phyloP scores from a whole-genome alignment of 1,140 invertebrate genomes.

The Drosophila bipectinata region DNA sequence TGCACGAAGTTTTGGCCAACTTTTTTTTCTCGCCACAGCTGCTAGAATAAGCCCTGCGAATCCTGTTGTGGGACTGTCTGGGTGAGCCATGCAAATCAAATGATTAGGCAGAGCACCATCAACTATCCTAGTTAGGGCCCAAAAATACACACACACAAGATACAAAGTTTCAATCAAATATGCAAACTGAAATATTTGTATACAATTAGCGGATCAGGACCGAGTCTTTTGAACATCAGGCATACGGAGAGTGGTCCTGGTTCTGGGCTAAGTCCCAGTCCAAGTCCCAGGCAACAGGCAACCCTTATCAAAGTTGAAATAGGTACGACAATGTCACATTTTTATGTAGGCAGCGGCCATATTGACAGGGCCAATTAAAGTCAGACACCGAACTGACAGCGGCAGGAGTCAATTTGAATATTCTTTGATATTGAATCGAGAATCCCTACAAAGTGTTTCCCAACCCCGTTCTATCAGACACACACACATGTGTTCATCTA shows the following conservation, averaged over 20 bases:
- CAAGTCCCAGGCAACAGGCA: conserved; percentile 37
- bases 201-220: conserved; percentile 68
- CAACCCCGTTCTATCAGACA: background rate
- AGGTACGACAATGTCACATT: conserved; percentile 44
- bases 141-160: background rate
- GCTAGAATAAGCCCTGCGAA: conserved; percentile 19
- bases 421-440: conserved; percentile 51
- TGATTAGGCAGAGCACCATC: conserved; percentile 64
- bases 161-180: conserved; percentile 50
- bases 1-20: conserved; percentile 68
- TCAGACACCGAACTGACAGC: conserved; percentile 55
- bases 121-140: conserved; percentile 42
- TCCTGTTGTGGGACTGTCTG: conserved; percentile 9
- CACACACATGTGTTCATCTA: conserved; percentile 1
- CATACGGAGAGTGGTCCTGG: conserved; percentile 35
- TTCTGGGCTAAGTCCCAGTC: background rate
- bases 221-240: conserved; percentile 25
- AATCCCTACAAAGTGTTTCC: conserved; percentile 13
- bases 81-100: conserved; percentile 65
- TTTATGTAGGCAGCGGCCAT: conserved; percentile 54
- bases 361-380: conserved; percentile 78
- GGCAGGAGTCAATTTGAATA: conserved; percentile 63
- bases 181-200: conserved; percentile 59
- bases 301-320: conserved; percentile 57
- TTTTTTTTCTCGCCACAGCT: conserved; percentile 46